Evolutionary conservation across 2,113 vertebrate genomes (phyloP).

Genomic region (Hucho hucho): DNA sequence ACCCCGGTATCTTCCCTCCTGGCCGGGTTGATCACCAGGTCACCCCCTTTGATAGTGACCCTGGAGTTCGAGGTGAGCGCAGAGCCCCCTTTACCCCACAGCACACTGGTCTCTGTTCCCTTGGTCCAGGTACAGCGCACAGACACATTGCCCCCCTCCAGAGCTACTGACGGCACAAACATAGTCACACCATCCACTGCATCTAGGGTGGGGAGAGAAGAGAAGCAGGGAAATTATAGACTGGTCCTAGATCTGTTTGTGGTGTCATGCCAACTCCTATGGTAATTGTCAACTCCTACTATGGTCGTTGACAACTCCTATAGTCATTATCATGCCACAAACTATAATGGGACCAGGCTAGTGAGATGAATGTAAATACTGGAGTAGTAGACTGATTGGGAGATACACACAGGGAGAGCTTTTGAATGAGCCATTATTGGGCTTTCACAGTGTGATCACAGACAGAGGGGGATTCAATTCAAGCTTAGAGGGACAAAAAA

Average conservation of each 20-base stretch:
- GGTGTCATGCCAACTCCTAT: too few relatives aligned
- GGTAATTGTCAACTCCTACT: too few relatives aligned
- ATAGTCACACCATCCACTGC: slow-evolving; percentile 58
- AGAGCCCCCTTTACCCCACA: slow-evolving; percentile 63
- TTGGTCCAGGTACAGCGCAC: slow-evolving; percentile 63
- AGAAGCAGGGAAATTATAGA: neutral
- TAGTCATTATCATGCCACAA: too few relatives aligned
- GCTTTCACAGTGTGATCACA: neutral
- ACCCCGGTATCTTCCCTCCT: slow-evolving; percentile 61
- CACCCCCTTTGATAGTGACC: slow-evolving; percentile 58
- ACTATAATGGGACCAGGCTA: too few relatives aligned
- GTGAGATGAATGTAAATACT: neutral
- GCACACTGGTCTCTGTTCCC: slow-evolving; percentile 55
- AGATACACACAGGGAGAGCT: neutral
- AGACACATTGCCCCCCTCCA: slow-evolving; percentile 65
- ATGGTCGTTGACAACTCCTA: too few relatives aligned
- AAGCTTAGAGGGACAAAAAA: too few relatives aligned
- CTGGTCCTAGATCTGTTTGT: too few relatives aligned
- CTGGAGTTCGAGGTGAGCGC: slow-evolving; percentile 50
- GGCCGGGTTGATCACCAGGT: slow-evolving; percentile 64
- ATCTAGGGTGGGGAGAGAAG: slow-evolving; percentile 40
- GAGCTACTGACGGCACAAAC: slow-evolving; percentile 51
- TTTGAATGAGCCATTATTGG: slow-evolving; percentile 12
- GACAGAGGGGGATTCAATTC: slow-evolving; percentile 20
- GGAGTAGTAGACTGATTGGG: neutral